These are phyloP conservation scores for Steromphala cineraria DNA, from an alignment of 2,888 invertebrate species.

Conservation along the genomic window DNA sequence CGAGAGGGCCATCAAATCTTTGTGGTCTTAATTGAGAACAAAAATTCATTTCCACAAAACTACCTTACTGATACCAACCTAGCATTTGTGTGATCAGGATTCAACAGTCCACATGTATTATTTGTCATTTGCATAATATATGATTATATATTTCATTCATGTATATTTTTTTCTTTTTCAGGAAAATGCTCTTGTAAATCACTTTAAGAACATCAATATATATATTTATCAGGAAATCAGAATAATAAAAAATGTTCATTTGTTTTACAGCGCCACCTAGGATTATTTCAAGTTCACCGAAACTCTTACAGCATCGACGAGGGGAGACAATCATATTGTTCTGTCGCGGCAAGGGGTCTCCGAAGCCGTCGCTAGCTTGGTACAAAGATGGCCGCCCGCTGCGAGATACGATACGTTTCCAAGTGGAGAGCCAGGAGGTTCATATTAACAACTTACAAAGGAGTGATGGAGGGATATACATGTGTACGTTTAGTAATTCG, in stretches of 20 bases:
- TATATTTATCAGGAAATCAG: too few species aligned
- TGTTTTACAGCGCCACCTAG: constrained; percentile 62
- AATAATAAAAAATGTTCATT: background rate
- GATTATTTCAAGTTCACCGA: constrained; percentile 56
- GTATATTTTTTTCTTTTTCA: too few species aligned
- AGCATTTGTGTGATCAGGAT: too few species aligned
- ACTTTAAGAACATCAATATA: too few species aligned
- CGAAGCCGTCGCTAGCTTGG: constrained; percentile 96
- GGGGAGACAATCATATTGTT: constrained; percentile 96
- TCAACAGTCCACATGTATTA: too few species aligned
- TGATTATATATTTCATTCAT: too few species aligned
- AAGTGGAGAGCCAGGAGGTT: constrained; percentile 78
- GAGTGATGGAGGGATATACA: constrained; percentile 97
- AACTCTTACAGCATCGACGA: constrained; percentile 62
- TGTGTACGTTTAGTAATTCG: constrained; percentile 95
- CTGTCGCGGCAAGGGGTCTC: constrained; percentile 96
- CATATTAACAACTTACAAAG: constrained; percentile 93
- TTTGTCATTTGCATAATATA: too few species aligned
- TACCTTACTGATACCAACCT: too few species aligned
- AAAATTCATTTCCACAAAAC: too few species aligned
- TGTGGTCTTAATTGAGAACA: too few species aligned
- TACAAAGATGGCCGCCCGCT: constrained; percentile 80
- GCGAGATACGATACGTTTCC: constrained; percentile 45
- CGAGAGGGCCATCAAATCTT: too few species aligned
- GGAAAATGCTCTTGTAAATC: too few species aligned